Conservation (phyloP, 2,888 invertebrate genomes). For the Pterostichus madidus region DNA sequence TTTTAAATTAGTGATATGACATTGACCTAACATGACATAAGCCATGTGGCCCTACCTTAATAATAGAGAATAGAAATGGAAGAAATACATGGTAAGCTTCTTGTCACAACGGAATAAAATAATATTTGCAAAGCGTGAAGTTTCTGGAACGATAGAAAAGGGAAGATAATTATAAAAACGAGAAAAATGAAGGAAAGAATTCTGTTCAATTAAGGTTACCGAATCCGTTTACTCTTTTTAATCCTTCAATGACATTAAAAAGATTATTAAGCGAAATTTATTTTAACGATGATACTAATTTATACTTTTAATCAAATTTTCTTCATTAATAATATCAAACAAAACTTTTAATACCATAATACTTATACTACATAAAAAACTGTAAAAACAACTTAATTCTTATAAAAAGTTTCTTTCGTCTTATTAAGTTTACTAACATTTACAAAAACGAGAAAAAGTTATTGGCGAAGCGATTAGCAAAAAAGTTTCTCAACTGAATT, state of each 20-base stretch:
- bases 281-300: slow-evolving; percentile 27
- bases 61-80: too few relatives aligned
- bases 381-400: neutral
- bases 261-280: slow-evolving; percentile 19
- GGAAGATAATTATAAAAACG: too few relatives aligned
- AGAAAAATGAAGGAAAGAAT: too few relatives aligned
- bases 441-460: neutral
- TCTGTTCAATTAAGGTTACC: too few relatives aligned
- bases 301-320: slow-evolving; percentile 34
- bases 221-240: too few relatives aligned
- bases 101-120: too few relatives aligned
- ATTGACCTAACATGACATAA: too few relatives aligned
- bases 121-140: too few relatives aligned
- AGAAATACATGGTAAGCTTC: too few relatives aligned
- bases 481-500: neutral
- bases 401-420: neutral
- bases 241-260: neutral
- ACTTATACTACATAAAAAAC: neutral
- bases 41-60: too few relatives aligned
- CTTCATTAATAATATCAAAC: slow-evolving; percentile 26
- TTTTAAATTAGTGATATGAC: too few relatives aligned
- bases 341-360: slow-evolving; percentile 18
- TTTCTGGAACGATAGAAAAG: too few relatives aligned
- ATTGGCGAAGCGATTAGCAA: neutral
- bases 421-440: slow-evolving; percentile 6